Base-by-base conservation (phyloP, 2,113 vertebrate species). In the Aegithalos caudatus region DNA sequence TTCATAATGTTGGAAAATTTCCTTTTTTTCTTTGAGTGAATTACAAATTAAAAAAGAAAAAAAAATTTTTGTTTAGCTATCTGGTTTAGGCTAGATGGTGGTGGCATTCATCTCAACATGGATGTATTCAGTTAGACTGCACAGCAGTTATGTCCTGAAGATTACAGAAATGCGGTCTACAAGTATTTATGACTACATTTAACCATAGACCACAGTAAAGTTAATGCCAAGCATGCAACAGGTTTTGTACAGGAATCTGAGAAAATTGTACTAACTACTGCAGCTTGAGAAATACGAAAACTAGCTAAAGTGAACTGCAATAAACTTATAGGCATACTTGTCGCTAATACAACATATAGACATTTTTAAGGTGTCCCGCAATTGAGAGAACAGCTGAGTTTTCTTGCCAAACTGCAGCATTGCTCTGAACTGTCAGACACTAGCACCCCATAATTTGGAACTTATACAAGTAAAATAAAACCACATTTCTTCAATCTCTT, bases 391-490 rank as follows among this genome's bases (percentile, higher is more conserved):
- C 3, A 64, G 22, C 4, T 17, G 14, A 42, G 17, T 42, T 93
- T 82, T 62, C 24, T 50, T 50, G n/a, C 27, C 66, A 44, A 86
- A 54, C 60, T 58, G 5, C 27, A 51, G 22, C 33, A 56, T 19
- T 9, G 5, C 22, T 90, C 76, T 66, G 56, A 73, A n/a, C 29
- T n/a, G 28, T 62, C 56, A 73, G 33, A 40, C 33, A 24, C n/a
- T 2, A 60, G 66, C 9, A 78, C 44, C n/a, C 7, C 64, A 61
- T 67, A 84, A 92, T 90, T 69, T 84, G 77, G 61, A 86, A 80
- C 9, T 78, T 78, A 48, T 20, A 89, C 12, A n/a, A 88, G 38
- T 78, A 91, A 90, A 95, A 94, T 81, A 94, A 90, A 92, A 74
- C 67, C 88, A 83, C n/a, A 58, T 86, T 93, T 31, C 50, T 73